Conservation (phyloP, 2,797 vertebrate genomes). For the Dryobates pubescens region DNA sequence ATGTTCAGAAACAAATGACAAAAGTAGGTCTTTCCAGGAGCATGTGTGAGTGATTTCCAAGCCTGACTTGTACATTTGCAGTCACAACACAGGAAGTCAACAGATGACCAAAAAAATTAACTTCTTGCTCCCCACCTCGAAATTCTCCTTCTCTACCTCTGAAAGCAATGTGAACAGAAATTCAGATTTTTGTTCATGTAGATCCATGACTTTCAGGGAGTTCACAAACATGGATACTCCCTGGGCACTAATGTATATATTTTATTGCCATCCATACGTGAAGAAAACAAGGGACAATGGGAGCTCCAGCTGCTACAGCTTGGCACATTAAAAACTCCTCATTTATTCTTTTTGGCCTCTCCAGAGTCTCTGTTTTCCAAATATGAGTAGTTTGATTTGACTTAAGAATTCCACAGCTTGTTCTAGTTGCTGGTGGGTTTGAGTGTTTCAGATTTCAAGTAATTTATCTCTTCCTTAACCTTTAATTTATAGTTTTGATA, state of each 20-base stretch:
- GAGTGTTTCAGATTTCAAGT: neutral
- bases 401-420: neutral
- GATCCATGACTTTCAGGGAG: neutral
- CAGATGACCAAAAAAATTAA: neutral
- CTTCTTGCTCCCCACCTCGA: neutral
- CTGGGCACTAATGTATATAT: neutral
- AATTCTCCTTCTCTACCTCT: neutral
- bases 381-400: neutral
- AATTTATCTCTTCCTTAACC: neutral
- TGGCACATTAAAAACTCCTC: neutral
- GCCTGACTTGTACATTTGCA: neutral
- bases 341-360: slow-evolving; percentile 11
- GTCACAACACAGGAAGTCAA: neutral
- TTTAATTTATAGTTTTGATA: slow-evolving; percentile 25
- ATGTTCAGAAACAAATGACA: neutral
- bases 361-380: neutral
- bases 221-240: neutral
- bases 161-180: neutral
- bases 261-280: neutral
- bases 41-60: neutral
- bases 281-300: neutral
- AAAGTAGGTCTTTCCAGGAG: neutral
- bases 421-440: neutral
- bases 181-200: neutral
- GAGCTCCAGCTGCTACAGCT: neutral